These are phyloP conservation scores for Carassius carassius DNA, from an alignment of 2,113 vertebrate genomes.

Conservation along the genomic window DNA sequence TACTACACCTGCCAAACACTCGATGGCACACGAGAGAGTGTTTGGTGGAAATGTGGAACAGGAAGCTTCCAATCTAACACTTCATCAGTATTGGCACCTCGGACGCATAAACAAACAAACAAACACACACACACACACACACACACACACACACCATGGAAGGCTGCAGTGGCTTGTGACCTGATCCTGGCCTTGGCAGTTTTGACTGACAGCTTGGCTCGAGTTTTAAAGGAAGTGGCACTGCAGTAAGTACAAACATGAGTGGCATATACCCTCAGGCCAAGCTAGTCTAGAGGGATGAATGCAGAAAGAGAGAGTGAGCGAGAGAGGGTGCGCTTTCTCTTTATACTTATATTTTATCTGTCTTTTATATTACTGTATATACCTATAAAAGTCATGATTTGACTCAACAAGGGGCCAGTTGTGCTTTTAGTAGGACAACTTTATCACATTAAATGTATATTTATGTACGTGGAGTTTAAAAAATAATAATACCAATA, in stretches of 20 bases:
- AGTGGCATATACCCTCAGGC: constrained; percentile 23
- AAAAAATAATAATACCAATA: too few relatives aligned
- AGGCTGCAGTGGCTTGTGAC: not conserved
- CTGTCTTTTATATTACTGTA: not conserved
- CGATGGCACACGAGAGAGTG: constrained; percentile 9
- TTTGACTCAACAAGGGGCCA: not conserved
- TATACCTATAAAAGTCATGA: not conserved
- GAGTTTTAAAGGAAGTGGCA: constrained; percentile 30
- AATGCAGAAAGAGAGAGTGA: not conserved
- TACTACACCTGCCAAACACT: not conserved
- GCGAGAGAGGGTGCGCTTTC: too few relatives aligned
- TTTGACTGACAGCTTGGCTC: constrained; percentile 13
- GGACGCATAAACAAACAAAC: not conserved
- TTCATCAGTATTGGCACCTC: not conserved
- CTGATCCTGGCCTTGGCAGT: constrained; percentile 6
- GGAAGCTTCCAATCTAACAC: not conserved
- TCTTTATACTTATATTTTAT: not conserved
- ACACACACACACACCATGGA: not conserved
- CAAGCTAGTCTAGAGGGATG: not conserved
- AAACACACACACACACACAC: too few relatives aligned
- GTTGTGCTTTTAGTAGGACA: too few relatives aligned
- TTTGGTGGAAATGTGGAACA: not conserved
- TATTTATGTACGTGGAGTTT: too few relatives aligned
- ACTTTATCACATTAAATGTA: too few relatives aligned
- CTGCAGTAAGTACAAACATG: constrained; percentile 4